phyloP scores from a whole-genome alignment of 2,113 vertebrate species.

The Gymnogyps californianus region DNA sequence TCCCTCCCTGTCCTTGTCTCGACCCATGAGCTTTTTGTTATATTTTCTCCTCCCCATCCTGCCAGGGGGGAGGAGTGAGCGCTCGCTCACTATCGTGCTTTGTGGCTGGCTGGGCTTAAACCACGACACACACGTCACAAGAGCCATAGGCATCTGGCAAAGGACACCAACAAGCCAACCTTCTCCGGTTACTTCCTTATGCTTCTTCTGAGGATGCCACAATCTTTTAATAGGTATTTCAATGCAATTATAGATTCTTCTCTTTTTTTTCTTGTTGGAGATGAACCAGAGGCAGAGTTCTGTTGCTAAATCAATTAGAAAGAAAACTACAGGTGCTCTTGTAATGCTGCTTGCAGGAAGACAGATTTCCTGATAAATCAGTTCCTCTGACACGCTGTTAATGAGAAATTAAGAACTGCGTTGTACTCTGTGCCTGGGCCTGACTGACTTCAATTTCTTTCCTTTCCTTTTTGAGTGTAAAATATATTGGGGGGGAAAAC shows the following conservation, averaged over 20 bases:
- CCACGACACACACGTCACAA: neutral
- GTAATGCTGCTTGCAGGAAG: slow-evolving; percentile 6
- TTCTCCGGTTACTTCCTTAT: neutral
- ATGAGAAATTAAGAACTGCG: slow-evolving; percentile 15
- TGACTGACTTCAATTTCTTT: slow-evolving; percentile 4
- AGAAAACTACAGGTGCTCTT: slow-evolving; percentile 5
- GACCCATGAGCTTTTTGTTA: too few relatives aligned
- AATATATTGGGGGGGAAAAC: neutral
- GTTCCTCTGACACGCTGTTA: slow-evolving; percentile 15
- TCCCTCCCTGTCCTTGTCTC: too few relatives aligned
- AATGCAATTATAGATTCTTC: neutral
- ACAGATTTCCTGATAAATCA: slow-evolving; percentile 60
- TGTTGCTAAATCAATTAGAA: slow-evolving; percentile 41
- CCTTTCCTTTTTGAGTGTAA: neutral
- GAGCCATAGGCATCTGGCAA: neutral
- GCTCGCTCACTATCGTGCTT: too few relatives aligned
- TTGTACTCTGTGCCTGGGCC: neutral
- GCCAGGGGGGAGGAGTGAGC: too few relatives aligned
- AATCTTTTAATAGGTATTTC: neutral
- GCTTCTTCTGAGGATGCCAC: neutral
- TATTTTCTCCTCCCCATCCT: too few relatives aligned
- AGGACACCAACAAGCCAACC: neutral
- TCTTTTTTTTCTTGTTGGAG: neutral
- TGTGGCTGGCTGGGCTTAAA: too few relatives aligned
- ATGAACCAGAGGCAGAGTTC: neutral